Conservation (phyloP, 2,113 vertebrate genomes). For the Benitochromis conjunctus region DNA sequence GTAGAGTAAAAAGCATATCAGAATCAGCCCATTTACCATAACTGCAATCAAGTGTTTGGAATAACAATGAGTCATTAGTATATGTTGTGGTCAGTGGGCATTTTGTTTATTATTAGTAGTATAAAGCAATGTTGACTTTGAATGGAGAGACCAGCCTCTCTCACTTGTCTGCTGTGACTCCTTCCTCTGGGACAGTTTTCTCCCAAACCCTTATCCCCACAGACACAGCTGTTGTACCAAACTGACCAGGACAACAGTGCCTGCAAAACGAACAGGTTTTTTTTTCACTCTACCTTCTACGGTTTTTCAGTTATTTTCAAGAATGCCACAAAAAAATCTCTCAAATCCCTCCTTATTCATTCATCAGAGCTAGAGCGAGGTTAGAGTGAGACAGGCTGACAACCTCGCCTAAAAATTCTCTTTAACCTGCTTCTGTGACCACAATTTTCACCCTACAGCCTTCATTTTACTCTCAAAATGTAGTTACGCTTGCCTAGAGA, state of each 20-base stretch:
- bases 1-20: background rate
- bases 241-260: background rate
- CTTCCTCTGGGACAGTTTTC: background rate
- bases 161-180: background rate
- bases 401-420: background rate
- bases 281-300: too few species aligned
- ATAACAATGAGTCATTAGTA: background rate
- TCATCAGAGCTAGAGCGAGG: background rate
- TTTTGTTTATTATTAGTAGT: background rate
- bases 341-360: background rate
- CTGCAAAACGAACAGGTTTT: background rate
- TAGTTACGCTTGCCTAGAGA: background rate
- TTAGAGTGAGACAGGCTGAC: background rate
- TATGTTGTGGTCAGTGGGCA: background rate
- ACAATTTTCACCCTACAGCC: background rate
- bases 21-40: background rate
- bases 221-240: background rate
- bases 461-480: background rate
- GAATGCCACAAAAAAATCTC: background rate
- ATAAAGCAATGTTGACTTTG: fast-evolving
- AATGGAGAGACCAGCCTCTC: background rate
- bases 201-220: background rate
- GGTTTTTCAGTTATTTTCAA: background rate
- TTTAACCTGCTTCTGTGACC: background rate
- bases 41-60: background rate